Percentiles rank a stretch among this genome's conserved stretches.
Conservation (phyloP, 2,113 vertebrate species). For the Sapayoa aenigma region DNA sequence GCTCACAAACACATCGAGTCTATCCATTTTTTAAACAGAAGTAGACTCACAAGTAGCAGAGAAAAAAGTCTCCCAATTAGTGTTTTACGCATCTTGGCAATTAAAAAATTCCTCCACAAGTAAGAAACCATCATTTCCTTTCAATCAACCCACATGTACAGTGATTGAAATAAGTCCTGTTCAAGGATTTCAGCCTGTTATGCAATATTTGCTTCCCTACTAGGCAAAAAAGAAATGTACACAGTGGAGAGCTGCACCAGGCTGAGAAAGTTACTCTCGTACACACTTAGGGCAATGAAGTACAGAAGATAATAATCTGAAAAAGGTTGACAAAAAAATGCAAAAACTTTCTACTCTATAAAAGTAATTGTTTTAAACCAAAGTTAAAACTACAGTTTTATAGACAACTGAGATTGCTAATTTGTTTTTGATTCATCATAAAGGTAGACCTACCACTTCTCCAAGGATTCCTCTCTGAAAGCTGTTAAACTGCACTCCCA, state of each 20-base stretch:
- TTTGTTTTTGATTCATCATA: neutral
- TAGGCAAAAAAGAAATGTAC: neutral
- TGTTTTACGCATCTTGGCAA: neutral
- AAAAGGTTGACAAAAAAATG: neutral
- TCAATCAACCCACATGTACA: neutral
- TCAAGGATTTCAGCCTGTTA: neutral
- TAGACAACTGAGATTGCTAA: neutral
- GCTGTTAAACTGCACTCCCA: neutral
- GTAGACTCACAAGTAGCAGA: neutral
- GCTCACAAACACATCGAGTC: neutral
- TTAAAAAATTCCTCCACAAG: neutral
- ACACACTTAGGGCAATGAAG: neutral
- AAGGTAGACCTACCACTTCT: neutral
- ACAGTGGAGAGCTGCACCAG: neutral
- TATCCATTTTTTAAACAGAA: neutral
- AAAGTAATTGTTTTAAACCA: neutral
- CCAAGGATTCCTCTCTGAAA: neutral
- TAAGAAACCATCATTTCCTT: neutral
- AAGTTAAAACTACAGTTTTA: neutral
- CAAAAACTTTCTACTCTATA: neutral
- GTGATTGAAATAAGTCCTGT: neutral
- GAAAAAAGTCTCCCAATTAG: neutral
- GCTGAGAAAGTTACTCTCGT: neutral
- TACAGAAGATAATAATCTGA: neutral
- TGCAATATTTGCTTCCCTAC: neutral